A percentile compares a stretch with the other conserved stretches of the same genome.
These are phyloP conservation scores for Sylvilagus floridanus DNA, from an alignment of 2,797 vertebrate genomes.

Conservation along the genomic window DNA sequence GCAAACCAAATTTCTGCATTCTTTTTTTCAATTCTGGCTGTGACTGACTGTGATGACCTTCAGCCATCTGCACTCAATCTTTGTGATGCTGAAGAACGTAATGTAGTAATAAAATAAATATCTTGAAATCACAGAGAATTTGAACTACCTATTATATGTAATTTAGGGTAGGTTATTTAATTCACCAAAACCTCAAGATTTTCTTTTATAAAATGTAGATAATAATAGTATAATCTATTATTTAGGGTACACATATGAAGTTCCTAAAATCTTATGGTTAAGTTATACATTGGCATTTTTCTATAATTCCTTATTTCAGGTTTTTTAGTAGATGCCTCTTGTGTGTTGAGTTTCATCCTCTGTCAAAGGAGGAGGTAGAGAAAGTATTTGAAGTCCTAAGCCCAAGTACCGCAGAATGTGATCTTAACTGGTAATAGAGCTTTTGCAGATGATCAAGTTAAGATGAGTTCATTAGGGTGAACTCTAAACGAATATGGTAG, in stretches of 20 bases:
- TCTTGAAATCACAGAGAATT: conserved; percentile 2
- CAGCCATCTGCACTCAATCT: not conserved
- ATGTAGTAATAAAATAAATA: not conserved
- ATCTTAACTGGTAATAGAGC: not conserved
- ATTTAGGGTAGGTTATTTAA: not conserved
- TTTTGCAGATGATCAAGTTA: not conserved
- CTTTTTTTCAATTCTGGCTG: not conserved
- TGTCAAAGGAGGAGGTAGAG: not conserved
- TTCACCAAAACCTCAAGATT: not conserved
- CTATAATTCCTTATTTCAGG: not conserved
- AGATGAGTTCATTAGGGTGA: not conserved
- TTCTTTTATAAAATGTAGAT: not conserved
- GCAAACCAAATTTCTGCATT: not conserved
- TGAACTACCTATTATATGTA: not conserved
- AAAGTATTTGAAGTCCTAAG: not conserved
- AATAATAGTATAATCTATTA: not conserved
- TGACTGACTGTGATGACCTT: not conserved
- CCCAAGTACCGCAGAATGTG: not conserved
- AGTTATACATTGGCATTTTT: not conserved
- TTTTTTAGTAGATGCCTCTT: not conserved
- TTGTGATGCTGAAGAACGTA: not conserved
- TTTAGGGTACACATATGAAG: not conserved
- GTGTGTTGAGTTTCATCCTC: not conserved
- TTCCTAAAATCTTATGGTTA: not conserved
- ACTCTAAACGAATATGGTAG: not conserved